Conservation (phyloP, 2,888 invertebrate species). For the Tetrapedia diversipes region DNA sequence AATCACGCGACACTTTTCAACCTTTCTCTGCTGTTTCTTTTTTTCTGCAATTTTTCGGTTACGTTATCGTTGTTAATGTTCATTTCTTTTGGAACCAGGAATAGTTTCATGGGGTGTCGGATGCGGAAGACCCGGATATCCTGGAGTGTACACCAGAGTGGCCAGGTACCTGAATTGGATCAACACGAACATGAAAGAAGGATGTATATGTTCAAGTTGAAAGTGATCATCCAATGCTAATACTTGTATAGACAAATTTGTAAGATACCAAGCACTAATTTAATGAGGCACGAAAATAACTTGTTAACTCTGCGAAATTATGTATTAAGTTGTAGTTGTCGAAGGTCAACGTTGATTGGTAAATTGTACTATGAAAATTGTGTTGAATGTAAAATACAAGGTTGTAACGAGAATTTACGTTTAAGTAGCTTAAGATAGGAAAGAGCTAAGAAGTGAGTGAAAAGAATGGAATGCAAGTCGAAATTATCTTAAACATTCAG, state of each 20-base stretch:
- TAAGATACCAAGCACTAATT: not conserved
- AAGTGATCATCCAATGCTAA: not conserved
- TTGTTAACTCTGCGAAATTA: not conserved
- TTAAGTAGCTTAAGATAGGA: not conserved
- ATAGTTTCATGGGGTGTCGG: conserved; percentile 95
- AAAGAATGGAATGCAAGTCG: too few relatives aligned
- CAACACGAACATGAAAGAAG: conserved; percentile 88
- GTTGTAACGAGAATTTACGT: too few relatives aligned
- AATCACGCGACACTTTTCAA: too few relatives aligned
- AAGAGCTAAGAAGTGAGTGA: not conserved
- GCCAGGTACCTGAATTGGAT: conserved; percentile 90
- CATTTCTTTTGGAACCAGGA: conserved; percentile 83
- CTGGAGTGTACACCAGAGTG: conserved; percentile 90
- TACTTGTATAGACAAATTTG: not conserved
- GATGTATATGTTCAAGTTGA: conserved; percentile 87
- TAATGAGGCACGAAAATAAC: not conserved
- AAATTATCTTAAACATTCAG: too few relatives aligned
- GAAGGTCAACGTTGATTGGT: not conserved
- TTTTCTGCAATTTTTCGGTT: too few relatives aligned
- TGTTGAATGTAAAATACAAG: not conserved
- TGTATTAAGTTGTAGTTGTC: conserved; percentile 2
- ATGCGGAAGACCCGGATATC: conserved; percentile 89
- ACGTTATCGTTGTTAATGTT: not conserved
- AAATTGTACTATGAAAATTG: not conserved
- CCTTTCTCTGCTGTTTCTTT: too few relatives aligned